Percentiles rank a stretch among this genome's conserved stretches.
These are phyloP conservation scores for Diplosoma virens DNA, from an alignment of 23 tunicate genomes.

Conservation along the genomic window DNA sequence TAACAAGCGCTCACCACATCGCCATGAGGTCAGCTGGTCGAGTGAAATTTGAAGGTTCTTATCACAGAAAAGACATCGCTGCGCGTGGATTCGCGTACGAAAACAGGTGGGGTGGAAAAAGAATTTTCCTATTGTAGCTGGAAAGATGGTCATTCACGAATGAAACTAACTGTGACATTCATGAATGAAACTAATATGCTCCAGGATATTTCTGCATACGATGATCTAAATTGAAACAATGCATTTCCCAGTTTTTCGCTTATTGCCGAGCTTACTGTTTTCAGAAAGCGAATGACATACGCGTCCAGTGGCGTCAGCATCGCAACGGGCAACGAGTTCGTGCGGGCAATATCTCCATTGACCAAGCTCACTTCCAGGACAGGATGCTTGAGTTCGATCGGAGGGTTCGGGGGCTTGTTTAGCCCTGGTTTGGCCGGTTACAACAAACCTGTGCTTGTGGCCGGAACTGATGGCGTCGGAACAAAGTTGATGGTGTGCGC, in stretches of 20 bases:
- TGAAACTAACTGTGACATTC: too few relatives aligned
- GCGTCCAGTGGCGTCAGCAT: slow-evolving; percentile 72
- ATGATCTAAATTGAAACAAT: background rate
- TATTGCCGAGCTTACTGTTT: background rate
- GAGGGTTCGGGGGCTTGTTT: slow-evolving; percentile 81
- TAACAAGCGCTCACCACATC: slow-evolving; percentile 6
- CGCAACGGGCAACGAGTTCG: slow-evolving; percentile 46
- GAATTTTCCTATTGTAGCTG: background rate
- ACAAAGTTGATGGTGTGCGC: slow-evolving; percentile 76
- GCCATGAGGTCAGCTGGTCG: slow-evolving; percentile 11
- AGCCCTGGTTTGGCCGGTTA: slow-evolving; percentile 61
- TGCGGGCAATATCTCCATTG: slow-evolving; percentile 20
- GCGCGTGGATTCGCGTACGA: slow-evolving; percentile 23
- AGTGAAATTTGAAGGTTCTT: slow-evolving; percentile 47
- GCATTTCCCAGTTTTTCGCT: background rate
- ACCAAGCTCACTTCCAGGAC: slow-evolving; percentile 27
- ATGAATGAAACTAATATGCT: too few relatives aligned
- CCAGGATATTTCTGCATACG: too few relatives aligned
- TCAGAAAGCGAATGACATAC: slow-evolving; percentile 41
- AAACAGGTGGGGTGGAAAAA: slow-evolving; percentile 7
- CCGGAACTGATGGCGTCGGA: slow-evolving; percentile 93
- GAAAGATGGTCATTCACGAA: background rate
- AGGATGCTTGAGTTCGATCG: slow-evolving; percentile 53
- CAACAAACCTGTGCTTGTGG: slow-evolving; percentile 63
- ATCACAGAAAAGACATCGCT: slow-evolving; percentile 63